A percentile compares a stretch with the other conserved stretches of the same genome.
Conservation (phyloP, 1,140 invertebrate genomes). For the Zaprionus gabonicus region DNA sequence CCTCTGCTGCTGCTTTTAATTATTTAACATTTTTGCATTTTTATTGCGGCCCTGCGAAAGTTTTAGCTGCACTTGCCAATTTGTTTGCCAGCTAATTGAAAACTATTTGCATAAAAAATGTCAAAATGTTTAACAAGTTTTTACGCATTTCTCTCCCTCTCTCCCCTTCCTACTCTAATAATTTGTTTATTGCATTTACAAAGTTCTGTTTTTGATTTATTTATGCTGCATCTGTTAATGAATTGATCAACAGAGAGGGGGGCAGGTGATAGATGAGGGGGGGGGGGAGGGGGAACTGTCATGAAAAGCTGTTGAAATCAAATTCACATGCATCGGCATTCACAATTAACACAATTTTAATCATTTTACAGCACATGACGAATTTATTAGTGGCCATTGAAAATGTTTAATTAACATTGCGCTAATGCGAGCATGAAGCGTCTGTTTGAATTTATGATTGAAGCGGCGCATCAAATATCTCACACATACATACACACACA, state of each 20-base stretch:
- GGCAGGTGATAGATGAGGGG: background rate
- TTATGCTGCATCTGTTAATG: slow-evolving; percentile 58
- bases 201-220: slow-evolving; percentile 63
- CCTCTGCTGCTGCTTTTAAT: slow-evolving; percentile 54
- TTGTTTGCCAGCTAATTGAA: slow-evolving; percentile 76
- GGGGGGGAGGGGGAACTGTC: background rate
- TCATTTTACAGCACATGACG: slow-evolving; percentile 61
- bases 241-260: slow-evolving; percentile 10
- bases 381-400: slow-evolving; percentile 75
- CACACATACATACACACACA: background rate
- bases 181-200: slow-evolving; percentile 42
- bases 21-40: slow-evolving; percentile 54
- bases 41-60: slow-evolving; percentile 30
- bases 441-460: slow-evolving; percentile 24
- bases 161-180: background rate
- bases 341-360: slow-evolving; percentile 36
- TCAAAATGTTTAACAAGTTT: slow-evolving; percentile 30
- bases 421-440: slow-evolving; percentile 33
- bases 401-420: slow-evolving; percentile 58
- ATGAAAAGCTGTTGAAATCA: slow-evolving; percentile 34
- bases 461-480: slow-evolving; percentile 12
- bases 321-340: background rate
- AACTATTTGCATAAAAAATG: slow-evolving; percentile 65
- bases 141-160: background rate
- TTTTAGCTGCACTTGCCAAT: slow-evolving; percentile 24